phyloP scores from a whole-genome alignment of 2,113 vertebrate genomes.

The Oreotrochilus melanogaster region DNA sequence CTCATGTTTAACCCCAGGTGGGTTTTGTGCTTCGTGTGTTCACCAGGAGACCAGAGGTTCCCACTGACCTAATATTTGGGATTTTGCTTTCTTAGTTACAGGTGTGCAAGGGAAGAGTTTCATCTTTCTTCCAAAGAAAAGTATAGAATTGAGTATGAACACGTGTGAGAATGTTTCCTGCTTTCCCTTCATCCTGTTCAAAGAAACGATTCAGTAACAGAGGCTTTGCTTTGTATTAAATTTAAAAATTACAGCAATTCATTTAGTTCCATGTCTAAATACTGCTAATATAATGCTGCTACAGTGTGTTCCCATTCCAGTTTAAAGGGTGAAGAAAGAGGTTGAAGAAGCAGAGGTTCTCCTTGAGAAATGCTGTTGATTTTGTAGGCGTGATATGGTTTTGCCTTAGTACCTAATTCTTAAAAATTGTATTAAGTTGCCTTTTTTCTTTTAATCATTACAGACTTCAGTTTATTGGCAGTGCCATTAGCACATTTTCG shows the following conservation, averaged over 20 bases:
- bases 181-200: neutral
- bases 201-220: neutral
- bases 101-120: rapidly evolving
- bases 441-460: neutral
- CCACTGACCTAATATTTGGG: neutral
- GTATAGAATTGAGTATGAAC: neutral
- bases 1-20: neutral
- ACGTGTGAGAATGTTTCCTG: neutral
- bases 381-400: neutral
- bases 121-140: neutral
- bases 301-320: neutral
- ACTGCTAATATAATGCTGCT: neutral
- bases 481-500: neutral
- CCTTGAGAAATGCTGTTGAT: neutral
- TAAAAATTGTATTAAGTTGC: neutral
- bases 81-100: neutral
- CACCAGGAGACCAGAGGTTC: neutral
- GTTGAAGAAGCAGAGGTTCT: neutral
- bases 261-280: too few species aligned
- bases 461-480: neutral
- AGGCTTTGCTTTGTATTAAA: neutral
- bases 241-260: neutral
- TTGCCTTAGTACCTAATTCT: neutral
- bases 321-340: neutral
- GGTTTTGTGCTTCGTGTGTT: neutral